phyloP scores from a whole-genome alignment of 2,888 invertebrate genomes.

The Thymelicus sylvestris region DNA sequence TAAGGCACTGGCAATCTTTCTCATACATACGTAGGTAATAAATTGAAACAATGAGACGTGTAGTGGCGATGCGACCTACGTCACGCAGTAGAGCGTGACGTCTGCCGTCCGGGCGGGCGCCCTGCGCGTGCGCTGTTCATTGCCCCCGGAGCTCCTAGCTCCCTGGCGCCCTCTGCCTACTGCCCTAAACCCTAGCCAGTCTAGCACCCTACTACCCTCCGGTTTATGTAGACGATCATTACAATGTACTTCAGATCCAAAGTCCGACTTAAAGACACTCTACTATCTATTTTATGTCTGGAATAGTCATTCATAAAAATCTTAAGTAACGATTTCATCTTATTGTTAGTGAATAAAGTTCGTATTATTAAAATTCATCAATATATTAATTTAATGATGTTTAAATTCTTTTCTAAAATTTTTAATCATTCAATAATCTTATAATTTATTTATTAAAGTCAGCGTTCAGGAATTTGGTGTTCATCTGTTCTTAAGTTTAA shows the following conservation, averaged over 20 bases:
- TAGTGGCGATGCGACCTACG: slow-evolving; percentile 56
- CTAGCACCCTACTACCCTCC: no score
- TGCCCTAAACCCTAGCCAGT: not conserved
- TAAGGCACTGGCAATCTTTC: slow-evolving; percentile 45
- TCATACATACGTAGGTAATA: slow-evolving; percentile 46
- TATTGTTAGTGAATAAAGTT: no score
- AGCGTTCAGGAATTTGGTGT: no score
- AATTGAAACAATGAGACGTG: slow-evolving; percentile 54
- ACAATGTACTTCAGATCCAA: not conserved
- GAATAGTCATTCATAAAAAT: not conserved
- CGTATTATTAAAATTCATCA: no score
- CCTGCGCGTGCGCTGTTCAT: slow-evolving; percentile 43
- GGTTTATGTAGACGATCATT: not conserved
- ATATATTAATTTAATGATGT: no score
- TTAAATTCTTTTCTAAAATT: no score
- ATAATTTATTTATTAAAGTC: no score
- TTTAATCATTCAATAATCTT: no score
- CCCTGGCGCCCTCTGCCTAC: slow-evolving; percentile 8
- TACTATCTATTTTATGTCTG: not conserved
- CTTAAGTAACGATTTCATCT: not conserved
- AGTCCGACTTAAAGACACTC: not conserved
- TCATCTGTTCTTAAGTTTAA: no score
- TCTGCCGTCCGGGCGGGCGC: slow-evolving; percentile 54
- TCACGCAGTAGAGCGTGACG: slow-evolving; percentile 71
- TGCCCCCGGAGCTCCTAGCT: slow-evolving; percentile 35